Evolutionary conservation across 1,140 invertebrate species (phyloP).

Genomic region (Saccostrea glomerata): DNA sequence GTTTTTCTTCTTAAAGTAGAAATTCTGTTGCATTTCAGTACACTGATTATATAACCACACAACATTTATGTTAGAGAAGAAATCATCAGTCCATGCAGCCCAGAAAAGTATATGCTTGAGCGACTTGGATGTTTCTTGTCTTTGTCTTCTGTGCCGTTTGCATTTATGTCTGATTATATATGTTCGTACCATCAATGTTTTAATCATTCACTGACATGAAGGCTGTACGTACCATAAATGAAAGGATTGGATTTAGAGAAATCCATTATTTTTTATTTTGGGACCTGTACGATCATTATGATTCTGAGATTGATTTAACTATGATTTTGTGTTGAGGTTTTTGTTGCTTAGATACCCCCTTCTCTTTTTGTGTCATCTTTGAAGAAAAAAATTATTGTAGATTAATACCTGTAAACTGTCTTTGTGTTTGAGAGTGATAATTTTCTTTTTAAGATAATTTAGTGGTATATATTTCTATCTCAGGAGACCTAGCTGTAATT

Average conservation of each 20-base stretch:
- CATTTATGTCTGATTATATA: background rate
- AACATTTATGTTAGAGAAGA: background rate
- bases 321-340: background rate
- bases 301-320: background rate
- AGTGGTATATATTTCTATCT: background rate
- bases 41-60: background rate
- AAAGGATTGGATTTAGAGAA: background rate
- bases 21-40: background rate
- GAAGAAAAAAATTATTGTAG: background rate
- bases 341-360: background rate
- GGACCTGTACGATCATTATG: background rate
- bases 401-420: too few species aligned
- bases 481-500: background rate
- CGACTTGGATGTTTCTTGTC: background rate
- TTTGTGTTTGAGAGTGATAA: too few species aligned
- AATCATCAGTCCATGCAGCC: background rate
- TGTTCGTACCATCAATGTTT: too few species aligned
- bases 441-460: too few species aligned
- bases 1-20: background rate
- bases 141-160: background rate
- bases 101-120: background rate
- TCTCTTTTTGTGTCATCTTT: background rate
- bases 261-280: background rate
- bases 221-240: background rate
- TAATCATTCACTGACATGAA: too few species aligned